Percentiles rank a stretch among this genome's conserved stretches.
Conservation (phyloP, 2,888 invertebrate genomes). For the Helobdella robusta region DNA sequence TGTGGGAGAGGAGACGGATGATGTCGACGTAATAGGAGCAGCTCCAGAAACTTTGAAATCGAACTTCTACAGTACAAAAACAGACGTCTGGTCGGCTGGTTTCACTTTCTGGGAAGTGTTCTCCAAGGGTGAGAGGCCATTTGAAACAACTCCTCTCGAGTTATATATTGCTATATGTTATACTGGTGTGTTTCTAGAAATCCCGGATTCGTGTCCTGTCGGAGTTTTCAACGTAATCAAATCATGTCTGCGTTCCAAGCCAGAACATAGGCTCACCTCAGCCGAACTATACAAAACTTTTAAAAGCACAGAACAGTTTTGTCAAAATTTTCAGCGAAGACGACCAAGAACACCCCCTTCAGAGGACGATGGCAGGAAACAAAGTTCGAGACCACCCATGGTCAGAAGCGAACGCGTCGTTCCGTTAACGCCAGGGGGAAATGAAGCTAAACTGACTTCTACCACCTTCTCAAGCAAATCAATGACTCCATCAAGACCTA, state of each 20-base stretch:
- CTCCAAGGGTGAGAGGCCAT: slow-evolving; percentile 33
- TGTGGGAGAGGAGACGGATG: slow-evolving; percentile 31
- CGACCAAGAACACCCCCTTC: no score
- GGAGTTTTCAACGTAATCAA: slow-evolving; percentile 33
- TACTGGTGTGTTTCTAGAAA: slow-evolving; percentile 34
- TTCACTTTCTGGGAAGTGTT: slow-evolving; percentile 36
- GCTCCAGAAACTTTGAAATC: slow-evolving; percentile 35
- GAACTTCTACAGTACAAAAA: slow-evolving; percentile 34
- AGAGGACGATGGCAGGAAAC: no score
- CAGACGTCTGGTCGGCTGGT: slow-evolving; percentile 36
- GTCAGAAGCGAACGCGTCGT: no score
- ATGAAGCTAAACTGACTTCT: no score
- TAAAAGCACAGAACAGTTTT: no score
- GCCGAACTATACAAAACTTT: background rate
- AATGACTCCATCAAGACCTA: no score
- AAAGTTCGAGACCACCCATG: no score
- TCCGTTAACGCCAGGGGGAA: no score
- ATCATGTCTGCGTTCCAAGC: slow-evolving; percentile 31
- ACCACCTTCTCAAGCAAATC: no score
- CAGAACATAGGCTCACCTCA: slow-evolving; percentile 29
- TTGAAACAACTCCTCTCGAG: slow-evolving; percentile 30
- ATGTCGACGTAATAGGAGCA: slow-evolving; percentile 36
- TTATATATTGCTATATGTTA: no score
- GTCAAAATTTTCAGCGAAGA: no score
- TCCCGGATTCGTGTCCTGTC: slow-evolving; percentile 32